Evolutionary conservation across 2,888 invertebrate species (phyloP).

Genomic region (Xestoiulus laeticollis): DNA sequence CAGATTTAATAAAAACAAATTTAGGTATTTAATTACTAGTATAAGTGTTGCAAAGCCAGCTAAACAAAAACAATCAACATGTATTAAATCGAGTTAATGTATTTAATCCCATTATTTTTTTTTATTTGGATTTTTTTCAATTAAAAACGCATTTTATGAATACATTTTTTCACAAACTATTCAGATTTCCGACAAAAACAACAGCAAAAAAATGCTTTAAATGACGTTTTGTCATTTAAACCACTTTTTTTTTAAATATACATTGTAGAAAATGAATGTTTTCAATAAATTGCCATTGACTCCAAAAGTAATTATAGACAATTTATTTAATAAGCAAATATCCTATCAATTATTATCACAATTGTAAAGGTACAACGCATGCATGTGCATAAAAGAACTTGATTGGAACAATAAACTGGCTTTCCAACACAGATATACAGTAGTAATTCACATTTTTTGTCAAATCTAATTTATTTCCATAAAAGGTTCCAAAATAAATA

Average conservation of each 20-base stretch:
- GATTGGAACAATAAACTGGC: neutral
- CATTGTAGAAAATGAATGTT: neutral
- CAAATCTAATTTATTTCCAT: neutral
- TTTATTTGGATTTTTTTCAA: too few relatives aligned
- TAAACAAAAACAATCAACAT: neutral
- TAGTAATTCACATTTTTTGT: neutral
- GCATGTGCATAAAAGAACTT: neutral
- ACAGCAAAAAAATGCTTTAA: neutral
- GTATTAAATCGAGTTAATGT: neutral
- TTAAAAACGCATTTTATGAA: neutral
- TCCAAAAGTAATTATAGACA: neutral
- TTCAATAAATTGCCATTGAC: neutral
- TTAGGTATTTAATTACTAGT: neutral
- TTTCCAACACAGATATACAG: slow-evolving; percentile 17
- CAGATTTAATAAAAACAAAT: neutral
- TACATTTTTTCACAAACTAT: neutral
- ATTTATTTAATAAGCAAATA: neutral
- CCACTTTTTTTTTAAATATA: neutral
- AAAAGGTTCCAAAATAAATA: neutral
- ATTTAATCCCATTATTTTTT: too few relatives aligned
- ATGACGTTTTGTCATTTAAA: neutral
- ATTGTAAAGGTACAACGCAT: neutral
- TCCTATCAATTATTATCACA: neutral
- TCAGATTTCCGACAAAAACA: neutral
- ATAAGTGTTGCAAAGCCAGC: slow-evolving; percentile 17